Base-by-base conservation (phyloP, 2,113 vertebrate genomes). In the Heliornis fulica region DNA sequence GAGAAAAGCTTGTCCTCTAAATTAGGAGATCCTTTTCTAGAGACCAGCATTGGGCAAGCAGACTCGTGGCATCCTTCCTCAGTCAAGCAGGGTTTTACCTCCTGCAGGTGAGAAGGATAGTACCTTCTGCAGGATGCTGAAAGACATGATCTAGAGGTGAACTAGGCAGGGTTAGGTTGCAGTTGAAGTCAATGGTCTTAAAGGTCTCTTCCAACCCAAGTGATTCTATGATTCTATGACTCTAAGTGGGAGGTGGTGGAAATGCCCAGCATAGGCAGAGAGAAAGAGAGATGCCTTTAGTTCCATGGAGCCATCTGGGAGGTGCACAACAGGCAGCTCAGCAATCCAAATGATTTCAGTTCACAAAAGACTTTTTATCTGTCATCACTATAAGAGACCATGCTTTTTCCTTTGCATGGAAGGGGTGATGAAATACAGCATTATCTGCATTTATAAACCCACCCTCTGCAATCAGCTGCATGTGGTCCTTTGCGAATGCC, bases 211-310 rank as follows among this genome's bases (percentile, higher is more conserved):
- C n/a, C n/a, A n/a, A n/a, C n/a, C n/a, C n/a, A n/a, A n/a, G n/a
- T n/a, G n/a, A n/a, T n/a, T n/a, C n/a, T n/a, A n/a, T n/a, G n/a
- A n/a, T n/a, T n/a, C n/a, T n/a, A n/a, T n/a, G n/a, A n/a, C n/a
- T n/a, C n/a, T n/a, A n/a, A n/a, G 31, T 5, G 53, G 16, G 61
- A 31, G 12, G n/a, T 20, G 12, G n/a, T 20, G 20, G 8, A 34
- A 26, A 3, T 13, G 12, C 28, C 31, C 15, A 8, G 51, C 5
- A 1, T 34, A 31, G 41, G 20, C 38, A 21, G 0, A 4, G 25
- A 48, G 13, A 43, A 70, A 87, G 41, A 65, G 14, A 36, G 21
- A 19, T 15, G 20, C 3, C 13, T 2, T 1, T 13, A n/a, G 16
- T 25, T 48, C 34, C 25, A 14, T 6, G 64, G 40, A 69, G 64